phyloP scores from a whole-genome alignment of 2,888 invertebrate genomes.

The Catocala fraxini region DNA sequence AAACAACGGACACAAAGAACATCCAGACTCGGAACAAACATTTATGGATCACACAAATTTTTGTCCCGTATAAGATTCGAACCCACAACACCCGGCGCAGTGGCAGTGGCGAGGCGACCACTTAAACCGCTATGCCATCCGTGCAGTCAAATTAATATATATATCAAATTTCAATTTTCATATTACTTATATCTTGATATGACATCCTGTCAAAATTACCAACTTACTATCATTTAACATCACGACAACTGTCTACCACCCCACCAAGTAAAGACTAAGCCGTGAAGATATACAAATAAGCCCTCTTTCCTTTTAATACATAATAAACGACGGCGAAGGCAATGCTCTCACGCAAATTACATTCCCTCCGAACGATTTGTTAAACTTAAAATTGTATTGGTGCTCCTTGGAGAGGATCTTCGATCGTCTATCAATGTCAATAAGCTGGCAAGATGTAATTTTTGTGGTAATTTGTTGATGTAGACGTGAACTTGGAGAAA shows the following conservation, averaged over 20 bases:
- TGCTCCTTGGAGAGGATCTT: conserved; percentile 59
- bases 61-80: no score
- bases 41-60: no score
- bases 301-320: conserved; percentile 35
- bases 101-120: no score
- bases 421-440: conserved; percentile 75
- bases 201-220: conserved; percentile 18
- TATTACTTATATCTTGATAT: background rate
- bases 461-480: conserved; percentile 20
- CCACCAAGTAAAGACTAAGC: background rate
- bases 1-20: no score
- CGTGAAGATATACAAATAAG: conserved; percentile 24
- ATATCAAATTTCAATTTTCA: no score
- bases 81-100: no score
- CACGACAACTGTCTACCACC: conserved; percentile 1
- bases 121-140: no score
- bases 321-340: conserved; percentile 46
- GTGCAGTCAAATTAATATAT: no score
- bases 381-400: conserved; percentile 65
- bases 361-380: conserved; percentile 74
- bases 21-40: no score
- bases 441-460: conserved; percentile 40
- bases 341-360: conserved; percentile 76
- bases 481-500: background rate
- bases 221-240: conserved; percentile 25